phyloP scores from a whole-genome alignment of 2,888 invertebrate genomes.

The Drosophila phalerata region DNA sequence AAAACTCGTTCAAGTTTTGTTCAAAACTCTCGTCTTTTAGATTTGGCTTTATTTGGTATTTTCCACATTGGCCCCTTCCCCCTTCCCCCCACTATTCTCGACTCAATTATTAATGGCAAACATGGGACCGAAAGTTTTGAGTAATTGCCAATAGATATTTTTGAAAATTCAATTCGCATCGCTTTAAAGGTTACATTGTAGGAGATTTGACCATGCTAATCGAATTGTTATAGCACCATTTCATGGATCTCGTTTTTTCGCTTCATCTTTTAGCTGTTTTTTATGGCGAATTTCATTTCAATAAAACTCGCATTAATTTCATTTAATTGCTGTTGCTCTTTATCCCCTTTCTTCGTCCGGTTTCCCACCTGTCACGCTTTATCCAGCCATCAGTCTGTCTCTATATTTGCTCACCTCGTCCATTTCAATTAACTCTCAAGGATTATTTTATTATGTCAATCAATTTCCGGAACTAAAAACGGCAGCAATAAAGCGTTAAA shows the following conservation, averaged over 20 bases:
- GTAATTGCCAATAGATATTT: constrained; percentile 35
- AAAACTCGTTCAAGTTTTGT: constrained; percentile 42
- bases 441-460: constrained; percentile 81
- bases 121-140: constrained; percentile 52
- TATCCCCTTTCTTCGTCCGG: constrained; percentile 10
- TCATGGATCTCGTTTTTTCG: constrained; percentile 7
- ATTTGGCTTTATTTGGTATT: constrained; percentile 53
- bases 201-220: constrained; percentile 47
- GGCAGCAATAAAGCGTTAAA: constrained; percentile 59
- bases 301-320: constrained; percentile 77
- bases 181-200: constrained; percentile 58
- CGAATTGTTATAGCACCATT: constrained; percentile 49
- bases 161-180: constrained; percentile 42
- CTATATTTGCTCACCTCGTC: constrained; percentile 56
- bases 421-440: constrained; percentile 80
- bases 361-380: constrained; percentile 59
- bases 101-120: constrained; percentile 69
- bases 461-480: constrained; percentile 76
- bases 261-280: constrained; percentile 23
- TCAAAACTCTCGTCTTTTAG: constrained; percentile 24
- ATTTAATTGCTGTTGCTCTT: constrained; percentile 64
- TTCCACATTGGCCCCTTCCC: background rate
- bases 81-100: background rate
- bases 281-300: constrained; percentile 74
- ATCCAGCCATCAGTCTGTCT: constrained; percentile 42